Evolutionary conservation across 2,888 invertebrate genomes (phyloP).

Genomic region (Epistrophella euchroma): DNA sequence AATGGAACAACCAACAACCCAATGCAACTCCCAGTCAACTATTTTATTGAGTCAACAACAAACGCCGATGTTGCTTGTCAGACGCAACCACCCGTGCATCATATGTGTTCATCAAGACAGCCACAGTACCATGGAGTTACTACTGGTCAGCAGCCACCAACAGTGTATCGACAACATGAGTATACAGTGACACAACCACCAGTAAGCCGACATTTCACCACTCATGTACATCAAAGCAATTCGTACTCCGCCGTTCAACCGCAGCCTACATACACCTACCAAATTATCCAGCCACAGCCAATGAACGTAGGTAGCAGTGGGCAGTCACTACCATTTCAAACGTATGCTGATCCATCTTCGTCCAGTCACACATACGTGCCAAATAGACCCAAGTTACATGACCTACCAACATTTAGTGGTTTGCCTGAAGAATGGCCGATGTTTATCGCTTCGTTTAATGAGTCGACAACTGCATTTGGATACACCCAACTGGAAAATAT

Average conservation of each 20-base stretch:
- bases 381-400: slow-evolving; percentile 40
- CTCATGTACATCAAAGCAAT: background rate
- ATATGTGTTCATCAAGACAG: too few species aligned
- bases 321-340: background rate
- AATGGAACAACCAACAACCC: too few species aligned
- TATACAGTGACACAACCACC: background rate
- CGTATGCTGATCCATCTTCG: too few species aligned
- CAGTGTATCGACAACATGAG: background rate
- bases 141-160: accelerated
- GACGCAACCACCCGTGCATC: too few species aligned
- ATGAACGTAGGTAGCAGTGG: background rate
- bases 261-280: background rate
- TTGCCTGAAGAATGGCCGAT: slow-evolving; percentile 69
- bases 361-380: background rate
- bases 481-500: slow-evolving; percentile 60
- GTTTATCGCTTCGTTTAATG: slow-evolving; percentile 56
- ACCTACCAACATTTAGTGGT: slow-evolving; percentile 63
- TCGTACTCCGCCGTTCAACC: background rate
- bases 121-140: too few species aligned
- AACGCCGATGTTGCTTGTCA: too few species aligned
- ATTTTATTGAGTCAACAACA: too few species aligned
- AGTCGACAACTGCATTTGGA: slow-evolving; percentile 44
- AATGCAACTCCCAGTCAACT: too few species aligned
- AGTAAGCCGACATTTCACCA: background rate
- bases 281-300: background rate